Conservation (phyloP, 2,113 vertebrate species). For the Oreocharis arfaki region DNA sequence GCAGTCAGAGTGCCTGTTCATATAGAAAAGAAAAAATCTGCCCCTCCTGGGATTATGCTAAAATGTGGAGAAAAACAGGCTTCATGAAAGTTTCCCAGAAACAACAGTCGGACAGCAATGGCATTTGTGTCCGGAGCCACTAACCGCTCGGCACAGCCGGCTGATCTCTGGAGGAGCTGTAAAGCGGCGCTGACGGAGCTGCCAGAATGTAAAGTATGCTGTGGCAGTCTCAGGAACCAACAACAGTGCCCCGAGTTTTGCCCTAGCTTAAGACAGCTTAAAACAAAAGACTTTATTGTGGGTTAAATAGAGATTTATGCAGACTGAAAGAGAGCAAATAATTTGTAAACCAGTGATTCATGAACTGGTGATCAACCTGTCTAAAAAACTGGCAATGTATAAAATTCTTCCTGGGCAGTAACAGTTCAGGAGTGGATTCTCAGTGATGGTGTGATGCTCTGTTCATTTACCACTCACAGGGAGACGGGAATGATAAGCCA, state of each 20-base stretch:
- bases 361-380: background rate
- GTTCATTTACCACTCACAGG: background rate
- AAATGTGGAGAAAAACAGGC: background rate
- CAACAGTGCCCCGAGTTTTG: background rate
- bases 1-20: background rate
- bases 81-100: constrained; percentile 51
- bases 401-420: background rate
- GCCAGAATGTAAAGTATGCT: constrained; percentile 47
- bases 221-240: background rate
- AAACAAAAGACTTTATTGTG: background rate
- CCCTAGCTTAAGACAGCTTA: background rate
- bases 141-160: background rate
- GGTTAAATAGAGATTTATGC: background rate
- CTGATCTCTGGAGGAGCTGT: constrained; percentile 19
- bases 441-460: background rate
- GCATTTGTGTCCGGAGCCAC: constrained; percentile 17
- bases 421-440: background rate
- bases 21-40: background rate
- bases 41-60: background rate
- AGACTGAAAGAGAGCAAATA: background rate
- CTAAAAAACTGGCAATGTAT: background rate
- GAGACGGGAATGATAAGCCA: background rate
- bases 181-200: background rate
- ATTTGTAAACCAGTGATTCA: background rate
- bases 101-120: background rate